Evolutionary conservation across 2,888 invertebrate species (phyloP).

Genomic region (Galeopsomyia nigrocyanea): DNA sequence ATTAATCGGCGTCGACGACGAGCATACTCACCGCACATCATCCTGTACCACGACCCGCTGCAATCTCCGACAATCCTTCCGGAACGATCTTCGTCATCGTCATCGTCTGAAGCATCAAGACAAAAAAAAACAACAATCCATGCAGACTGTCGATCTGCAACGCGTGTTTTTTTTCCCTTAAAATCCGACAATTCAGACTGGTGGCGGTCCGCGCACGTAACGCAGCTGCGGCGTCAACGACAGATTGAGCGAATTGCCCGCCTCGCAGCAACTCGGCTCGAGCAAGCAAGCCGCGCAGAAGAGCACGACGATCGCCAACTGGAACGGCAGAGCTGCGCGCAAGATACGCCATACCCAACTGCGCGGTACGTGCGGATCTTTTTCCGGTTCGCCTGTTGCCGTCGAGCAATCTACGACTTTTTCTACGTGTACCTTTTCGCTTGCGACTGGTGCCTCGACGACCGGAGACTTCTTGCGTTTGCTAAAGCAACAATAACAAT

Average conservation of each 20-base stretch:
- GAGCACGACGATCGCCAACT: conserved; percentile 80
- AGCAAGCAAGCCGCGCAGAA: conserved; percentile 81
- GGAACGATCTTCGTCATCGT: neutral
- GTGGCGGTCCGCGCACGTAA: conserved; percentile 87
- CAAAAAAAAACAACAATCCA: no score
- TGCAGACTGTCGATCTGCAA: no score
- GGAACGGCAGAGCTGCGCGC: conserved; percentile 82
- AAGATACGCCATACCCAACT: conserved; percentile 81
- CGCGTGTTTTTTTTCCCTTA: no score
- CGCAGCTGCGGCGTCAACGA: conserved; percentile 85
- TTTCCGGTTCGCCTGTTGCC: conserved; percentile 70
- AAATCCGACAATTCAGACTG: conserved; percentile 72
- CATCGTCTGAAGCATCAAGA: no score
- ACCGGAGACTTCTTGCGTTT: conserved; percentile 57
- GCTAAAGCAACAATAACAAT: conserved; percentile 49
- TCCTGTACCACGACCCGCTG: neutral
- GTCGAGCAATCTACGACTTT: conserved; percentile 59
- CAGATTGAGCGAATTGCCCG: conserved; percentile 81
- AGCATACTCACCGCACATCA: conserved; percentile 22
- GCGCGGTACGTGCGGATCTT: conserved; percentile 71
- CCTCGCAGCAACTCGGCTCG: conserved; percentile 84
- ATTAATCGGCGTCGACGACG: neutral
- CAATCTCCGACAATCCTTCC: neutral
- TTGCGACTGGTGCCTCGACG: conserved; percentile 6
- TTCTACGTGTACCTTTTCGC: conserved; percentile 34